Conservation (phyloP, 2,888 invertebrate genomes). For the Mesoligia furuncula region DNA sequence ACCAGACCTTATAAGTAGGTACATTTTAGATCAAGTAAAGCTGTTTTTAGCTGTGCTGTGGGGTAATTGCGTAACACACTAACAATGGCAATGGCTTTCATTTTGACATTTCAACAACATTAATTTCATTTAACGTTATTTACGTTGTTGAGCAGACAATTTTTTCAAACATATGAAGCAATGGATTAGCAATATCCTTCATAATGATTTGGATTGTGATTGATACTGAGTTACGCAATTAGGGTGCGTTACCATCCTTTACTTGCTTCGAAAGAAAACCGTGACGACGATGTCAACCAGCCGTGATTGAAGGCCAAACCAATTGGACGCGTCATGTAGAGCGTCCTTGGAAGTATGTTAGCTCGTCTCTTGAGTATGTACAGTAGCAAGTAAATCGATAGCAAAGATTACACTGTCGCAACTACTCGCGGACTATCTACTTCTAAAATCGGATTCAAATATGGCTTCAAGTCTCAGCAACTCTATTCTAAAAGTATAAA, state of each 20-base stretch:
- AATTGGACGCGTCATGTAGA: slow-evolving; percentile 6
- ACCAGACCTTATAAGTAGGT: neutral
- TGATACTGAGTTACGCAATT: neutral
- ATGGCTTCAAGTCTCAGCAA: slow-evolving; percentile 29
- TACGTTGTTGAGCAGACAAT: too few species aligned
- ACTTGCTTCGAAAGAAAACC: neutral
- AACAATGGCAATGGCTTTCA: neutral
- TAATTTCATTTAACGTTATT: too few species aligned
- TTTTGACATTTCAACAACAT: neutral
- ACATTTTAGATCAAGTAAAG: neutral
- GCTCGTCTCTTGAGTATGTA: slow-evolving; percentile 8
- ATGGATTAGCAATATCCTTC: neutral
- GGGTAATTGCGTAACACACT: neutral
- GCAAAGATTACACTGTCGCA: slow-evolving; percentile 18
- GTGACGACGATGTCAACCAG: neutral
- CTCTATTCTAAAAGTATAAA: neutral
- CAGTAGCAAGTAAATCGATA: slow-evolving; percentile 38
- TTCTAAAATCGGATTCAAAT: slow-evolving; percentile 25
- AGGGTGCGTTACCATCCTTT: neutral
- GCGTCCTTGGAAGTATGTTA: slow-evolving; percentile 34
- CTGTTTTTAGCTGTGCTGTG: neutral
- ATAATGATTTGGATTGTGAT: neutral
- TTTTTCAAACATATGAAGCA: too few species aligned
- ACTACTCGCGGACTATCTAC: slow-evolving; percentile 5
- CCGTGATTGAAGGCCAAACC: neutral